Conservation (phyloP, 2,113 vertebrate species). For the Oenanthe oenanthe region DNA sequence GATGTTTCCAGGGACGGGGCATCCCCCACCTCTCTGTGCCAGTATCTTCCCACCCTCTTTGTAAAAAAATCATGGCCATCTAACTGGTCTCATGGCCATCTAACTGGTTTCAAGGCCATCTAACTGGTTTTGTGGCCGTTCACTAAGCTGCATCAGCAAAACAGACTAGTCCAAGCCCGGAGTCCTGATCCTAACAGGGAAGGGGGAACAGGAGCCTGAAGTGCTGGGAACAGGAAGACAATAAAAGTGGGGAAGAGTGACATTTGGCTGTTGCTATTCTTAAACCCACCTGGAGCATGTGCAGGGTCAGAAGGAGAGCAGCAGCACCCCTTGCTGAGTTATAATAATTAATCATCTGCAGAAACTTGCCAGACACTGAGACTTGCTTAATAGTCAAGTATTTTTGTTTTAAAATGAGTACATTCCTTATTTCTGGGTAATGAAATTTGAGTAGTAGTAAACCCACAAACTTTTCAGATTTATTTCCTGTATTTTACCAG, state of each 20-base stretch:
- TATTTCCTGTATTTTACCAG: not conserved
- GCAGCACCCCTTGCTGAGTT: not conserved
- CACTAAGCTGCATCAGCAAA: not conserved
- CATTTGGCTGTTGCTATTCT: rapidly evolving
- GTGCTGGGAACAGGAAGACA: not conserved
- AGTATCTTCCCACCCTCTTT: not conserved
- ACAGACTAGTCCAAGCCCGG: not conserved
- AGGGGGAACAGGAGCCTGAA: not conserved
- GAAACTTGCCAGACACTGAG: not conserved
- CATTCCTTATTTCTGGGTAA: not conserved
- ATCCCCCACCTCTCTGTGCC: not conserved
- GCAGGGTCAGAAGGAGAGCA: not conserved
- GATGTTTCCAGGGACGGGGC: not conserved
- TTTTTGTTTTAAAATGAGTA: not conserved
- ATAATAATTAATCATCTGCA: not conserved
- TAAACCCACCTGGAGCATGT: rapidly evolving
- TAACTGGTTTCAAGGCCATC: not conserved
- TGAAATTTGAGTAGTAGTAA: not conserved
- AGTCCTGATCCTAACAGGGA: not conserved
- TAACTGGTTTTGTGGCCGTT: rapidly evolving
- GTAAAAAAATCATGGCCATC: not conserved
- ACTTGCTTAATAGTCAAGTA: not conserved
- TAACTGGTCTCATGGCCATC: not conserved
- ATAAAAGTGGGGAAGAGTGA: not conserved
- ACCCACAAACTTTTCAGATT: not conserved